These are phyloP conservation scores for Agriopis leucophaearia DNA, from an alignment of 2,888 invertebrate species.

Conservation along the genomic window DNA sequence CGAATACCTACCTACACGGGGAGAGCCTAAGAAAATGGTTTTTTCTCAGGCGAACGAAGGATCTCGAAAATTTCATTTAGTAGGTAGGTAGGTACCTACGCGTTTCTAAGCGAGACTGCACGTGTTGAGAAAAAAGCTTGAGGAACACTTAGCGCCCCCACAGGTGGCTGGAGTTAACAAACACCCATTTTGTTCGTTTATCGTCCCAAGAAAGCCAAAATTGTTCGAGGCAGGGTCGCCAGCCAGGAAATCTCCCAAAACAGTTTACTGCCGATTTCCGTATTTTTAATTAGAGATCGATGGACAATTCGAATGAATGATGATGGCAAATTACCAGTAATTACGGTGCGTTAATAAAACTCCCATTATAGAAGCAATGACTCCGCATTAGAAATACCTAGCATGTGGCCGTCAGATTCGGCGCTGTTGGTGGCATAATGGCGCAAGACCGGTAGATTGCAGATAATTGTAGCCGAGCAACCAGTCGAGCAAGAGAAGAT, in stretches of 20 bases:
- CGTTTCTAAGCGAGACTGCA: background rate
- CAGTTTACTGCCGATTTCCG: conserved; percentile 16
- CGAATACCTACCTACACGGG: background rate
- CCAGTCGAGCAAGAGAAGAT: conserved; percentile 38
- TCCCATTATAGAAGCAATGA: conserved; percentile 31
- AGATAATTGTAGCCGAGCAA: conserved; percentile 33
- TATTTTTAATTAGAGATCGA: conserved; percentile 30
- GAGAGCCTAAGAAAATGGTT: background rate
- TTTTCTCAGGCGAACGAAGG: background rate
- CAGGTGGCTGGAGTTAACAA: conserved; percentile 62
- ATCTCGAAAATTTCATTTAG: conserved; percentile 1
- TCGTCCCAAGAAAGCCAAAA: background rate
- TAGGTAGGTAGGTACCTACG: background rate
- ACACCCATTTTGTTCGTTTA: conserved; percentile 45
- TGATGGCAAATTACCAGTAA: conserved; percentile 25
- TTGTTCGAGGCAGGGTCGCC: background rate
- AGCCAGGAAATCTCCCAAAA: background rate
- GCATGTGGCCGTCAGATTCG: conserved; percentile 29
- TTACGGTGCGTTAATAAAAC: conserved; percentile 27
- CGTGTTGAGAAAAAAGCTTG: conserved; percentile 11
- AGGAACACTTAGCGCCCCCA: conserved; percentile 43
- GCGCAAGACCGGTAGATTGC: conserved; percentile 20
- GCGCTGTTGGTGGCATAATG: conserved; percentile 29
- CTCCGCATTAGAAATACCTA: conserved; percentile 19
- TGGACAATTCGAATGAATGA: conserved; percentile 31